Conservation (phyloP, 2,888 invertebrate genomes). For the Ormyrus rosae region DNA sequence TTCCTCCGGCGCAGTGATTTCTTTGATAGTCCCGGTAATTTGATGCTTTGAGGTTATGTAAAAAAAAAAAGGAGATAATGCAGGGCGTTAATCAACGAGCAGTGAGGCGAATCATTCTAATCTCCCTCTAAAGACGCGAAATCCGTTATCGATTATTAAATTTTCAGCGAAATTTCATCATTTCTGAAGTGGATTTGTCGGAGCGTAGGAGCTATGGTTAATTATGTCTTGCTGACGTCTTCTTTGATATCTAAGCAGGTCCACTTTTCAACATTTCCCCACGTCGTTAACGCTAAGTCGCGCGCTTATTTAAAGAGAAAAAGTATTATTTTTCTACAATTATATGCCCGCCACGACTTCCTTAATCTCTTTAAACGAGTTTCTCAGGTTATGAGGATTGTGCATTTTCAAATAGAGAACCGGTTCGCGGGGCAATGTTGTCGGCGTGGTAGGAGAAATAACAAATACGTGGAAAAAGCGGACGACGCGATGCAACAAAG, state of each 20-base stretch:
- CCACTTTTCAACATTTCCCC: too few relatives aligned
- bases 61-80: too few relatives aligned
- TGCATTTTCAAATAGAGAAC: conserved; percentile 23
- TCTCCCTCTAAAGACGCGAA: too few relatives aligned
- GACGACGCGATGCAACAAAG: background rate
- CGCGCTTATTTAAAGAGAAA: too few relatives aligned
- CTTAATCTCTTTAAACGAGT: background rate
- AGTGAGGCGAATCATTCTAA: too few relatives aligned
- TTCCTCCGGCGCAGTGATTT: conserved; percentile 36
- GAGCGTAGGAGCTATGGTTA: background rate
- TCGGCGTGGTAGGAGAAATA: background rate
- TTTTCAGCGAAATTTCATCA: too few relatives aligned
- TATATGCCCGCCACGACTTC: background rate
- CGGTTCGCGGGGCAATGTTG: background rate
- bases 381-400: conserved; percentile 9
- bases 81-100: background rate
- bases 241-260: background rate
- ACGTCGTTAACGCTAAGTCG: background rate
- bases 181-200: too few relatives aligned
- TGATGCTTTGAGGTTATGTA: background rate
- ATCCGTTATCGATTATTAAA: too few relatives aligned
- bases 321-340: too few relatives aligned
- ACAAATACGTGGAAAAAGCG: background rate
- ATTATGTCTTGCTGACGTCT: background rate
- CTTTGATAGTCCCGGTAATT: conserved; percentile 1